Conservation (phyloP, 2,888 invertebrate genomes). For the Chymomyza amoena region DNA sequence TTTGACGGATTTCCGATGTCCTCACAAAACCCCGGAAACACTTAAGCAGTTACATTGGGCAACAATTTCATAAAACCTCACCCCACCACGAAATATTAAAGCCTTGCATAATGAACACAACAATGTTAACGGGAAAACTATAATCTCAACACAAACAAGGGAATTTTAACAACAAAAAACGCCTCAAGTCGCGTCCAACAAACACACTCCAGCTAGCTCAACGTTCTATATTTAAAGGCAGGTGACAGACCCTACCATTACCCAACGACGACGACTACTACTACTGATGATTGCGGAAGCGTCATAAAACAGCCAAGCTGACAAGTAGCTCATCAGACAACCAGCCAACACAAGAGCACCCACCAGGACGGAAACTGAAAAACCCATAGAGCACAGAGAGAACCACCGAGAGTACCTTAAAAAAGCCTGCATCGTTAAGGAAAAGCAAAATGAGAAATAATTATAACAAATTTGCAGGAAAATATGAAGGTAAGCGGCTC, state of each 20-base stretch:
- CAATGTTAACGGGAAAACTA: not conserved
- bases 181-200: not conserved
- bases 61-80: not conserved
- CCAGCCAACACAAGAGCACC: constrained; percentile 43
- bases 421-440: constrained; percentile 45
- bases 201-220: not conserved
- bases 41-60: not conserved
- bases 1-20: not conserved
- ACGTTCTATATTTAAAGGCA: not conserved
- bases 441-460: constrained; percentile 66
- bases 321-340: constrained; percentile 42
- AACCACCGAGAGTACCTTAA: constrained; percentile 32
- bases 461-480: constrained; percentile 68
- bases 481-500: constrained; percentile 48
- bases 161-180: not conserved
- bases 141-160: not conserved
- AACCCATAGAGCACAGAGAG: not conserved
- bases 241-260: not conserved
- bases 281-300: constrained; percentile 67
- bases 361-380: not conserved
- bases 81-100: not conserved
- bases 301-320: constrained; percentile 56
- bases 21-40: not conserved
- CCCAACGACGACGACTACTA: not conserved
- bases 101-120: not conserved